Base-by-base conservation (phyloP, 2,888 invertebrate genomes). In the Xanthorhoe spadicearia region DNA sequence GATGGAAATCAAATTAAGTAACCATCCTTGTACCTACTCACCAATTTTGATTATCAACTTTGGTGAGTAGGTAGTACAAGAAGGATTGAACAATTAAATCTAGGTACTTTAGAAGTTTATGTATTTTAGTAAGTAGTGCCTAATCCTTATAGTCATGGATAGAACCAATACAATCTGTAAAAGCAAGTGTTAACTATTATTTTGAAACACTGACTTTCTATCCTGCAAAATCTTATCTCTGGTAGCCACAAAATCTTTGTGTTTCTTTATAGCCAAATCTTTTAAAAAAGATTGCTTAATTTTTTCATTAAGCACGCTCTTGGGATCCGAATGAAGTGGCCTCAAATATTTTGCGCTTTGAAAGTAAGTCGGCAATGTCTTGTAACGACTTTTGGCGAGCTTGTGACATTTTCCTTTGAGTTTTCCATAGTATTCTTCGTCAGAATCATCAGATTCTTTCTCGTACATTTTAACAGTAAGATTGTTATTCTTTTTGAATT, bases 141-240 rank as follows among this genome's bases (percentile, higher is more conserved):
- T n/a, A n/a, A n/a, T n/a, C n/a, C n/a, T n/a, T n/a, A n/a, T n/a
- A n/a, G n/a, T n/a, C n/a, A n/a, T n/a, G n/a, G n/a, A n/a, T n/a
- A n/a, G n/a, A 46, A 4, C 3, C 4, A 46, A 15, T 15, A 5
- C n/a, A 46, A 46, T n/a, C 46, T 35, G 4, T 15, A 10, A 19
- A 61, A 60, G 6, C 9, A 58, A 50, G 17, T 7, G 51, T 13
- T 10, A 28, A 0, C 8, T 28, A 15, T 18, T 8, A 38, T 35
- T 49, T 43, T 32, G 5, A 51, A 15, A 53, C 70, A 81, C 89
- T 87, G 85, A 95, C 96, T 94, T 94, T 81, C 94, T 93, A 66
- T 93, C 94, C 77, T 96, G 95, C 60, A 96, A 78, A 69, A 94
- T 92, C 74, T 90, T 91, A 54, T 95, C 94, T 75, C 94, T 94